Base-by-base conservation (phyloP, 30 jellyfish, hydroid and myxozoan species). In the Sanderia malayensis region DNA sequence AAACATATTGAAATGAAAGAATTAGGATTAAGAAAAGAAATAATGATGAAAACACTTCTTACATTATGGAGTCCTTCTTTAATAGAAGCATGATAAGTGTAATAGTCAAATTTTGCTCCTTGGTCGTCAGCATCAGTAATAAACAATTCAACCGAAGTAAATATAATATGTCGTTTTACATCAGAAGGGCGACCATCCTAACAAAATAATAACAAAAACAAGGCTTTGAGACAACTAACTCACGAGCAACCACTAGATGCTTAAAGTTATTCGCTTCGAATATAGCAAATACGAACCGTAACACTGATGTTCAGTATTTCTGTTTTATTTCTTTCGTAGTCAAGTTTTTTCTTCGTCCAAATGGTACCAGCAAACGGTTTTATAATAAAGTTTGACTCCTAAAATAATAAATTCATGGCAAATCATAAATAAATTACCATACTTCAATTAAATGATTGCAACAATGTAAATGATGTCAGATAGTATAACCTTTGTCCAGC, bases 11-110 rank as follows among this genome's bases (percentile, higher is more conserved):
- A n/a, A n/a, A n/a, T n/a, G n/a, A n/a, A n/a, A n/a, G n/a, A n/a
- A n/a, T n/a, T n/a, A n/a, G n/a, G n/a, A 0, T 25, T 23, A 45
- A 44, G 19, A 44, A 27, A 2, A 1, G 31, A 22, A 0, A 64
- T 10, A 6, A 65, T 31, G 3, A 22, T 15, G 23, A 2, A 53
- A 21, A n/a, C n/a, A n/a, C n/a, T 8, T 34, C 95, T 62, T 44
- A 84, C 95, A 45, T 74, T 75, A 62, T 87, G 86, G n/a, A 32
- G 9, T 17, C 96, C 96, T 80, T 87, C 96, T 45, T 49, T 31
- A 17, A 87, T 60, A 21, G 94, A 30, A 10, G 85, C 85, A 26
- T 90, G 32, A 59, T 87, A 87, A 31, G 77, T 87, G 72, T 75
- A 67, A 9, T 66, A 28, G 31, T 71, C 87, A 73, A 87, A 87